Percentiles rank a stretch among this genome's conserved stretches.
Conservation (phyloP, 2,888 invertebrate species). For the Cantharis rufa region DNA sequence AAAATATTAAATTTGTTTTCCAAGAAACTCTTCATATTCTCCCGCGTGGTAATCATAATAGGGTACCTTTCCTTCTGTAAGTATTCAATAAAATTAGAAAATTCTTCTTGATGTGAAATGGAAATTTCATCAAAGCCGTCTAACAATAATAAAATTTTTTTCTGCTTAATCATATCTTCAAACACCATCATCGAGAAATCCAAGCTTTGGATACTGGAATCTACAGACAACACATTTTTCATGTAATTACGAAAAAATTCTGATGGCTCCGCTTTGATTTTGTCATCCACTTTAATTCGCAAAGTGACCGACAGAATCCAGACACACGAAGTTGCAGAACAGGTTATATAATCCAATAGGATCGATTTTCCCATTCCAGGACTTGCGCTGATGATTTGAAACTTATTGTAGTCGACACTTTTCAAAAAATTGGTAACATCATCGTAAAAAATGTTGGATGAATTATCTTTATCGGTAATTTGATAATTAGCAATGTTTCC, state of each 20-base stretch:
- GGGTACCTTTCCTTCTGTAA: neutral
- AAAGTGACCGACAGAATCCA: slow-evolving; percentile 5
- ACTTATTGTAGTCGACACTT: neutral
- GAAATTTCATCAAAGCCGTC: slow-evolving; percentile 15
- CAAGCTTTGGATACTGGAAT: neutral
- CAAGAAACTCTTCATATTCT: neutral
- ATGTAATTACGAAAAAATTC: neutral
- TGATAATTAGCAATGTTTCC: neutral
- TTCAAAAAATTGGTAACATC: neutral
- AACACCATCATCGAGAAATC: neutral
- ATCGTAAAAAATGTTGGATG: neutral
- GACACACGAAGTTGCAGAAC: neutral
- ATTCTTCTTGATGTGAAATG: neutral
- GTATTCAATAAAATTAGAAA: neutral
- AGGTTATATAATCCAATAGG: neutral
- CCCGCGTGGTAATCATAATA: neutral
- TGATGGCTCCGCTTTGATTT: neutral
- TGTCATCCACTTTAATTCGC: neutral
- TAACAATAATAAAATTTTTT: neutral
- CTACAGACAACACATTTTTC: neutral
- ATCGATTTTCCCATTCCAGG: slow-evolving; percentile 12
- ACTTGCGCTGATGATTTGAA: neutral
- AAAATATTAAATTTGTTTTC: neutral
- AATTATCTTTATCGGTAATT: neutral
- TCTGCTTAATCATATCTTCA: neutral